These are phyloP conservation scores for Nyctibius grandis DNA, from an alignment of 2,797 vertebrate species.

Conservation along the genomic window DNA sequence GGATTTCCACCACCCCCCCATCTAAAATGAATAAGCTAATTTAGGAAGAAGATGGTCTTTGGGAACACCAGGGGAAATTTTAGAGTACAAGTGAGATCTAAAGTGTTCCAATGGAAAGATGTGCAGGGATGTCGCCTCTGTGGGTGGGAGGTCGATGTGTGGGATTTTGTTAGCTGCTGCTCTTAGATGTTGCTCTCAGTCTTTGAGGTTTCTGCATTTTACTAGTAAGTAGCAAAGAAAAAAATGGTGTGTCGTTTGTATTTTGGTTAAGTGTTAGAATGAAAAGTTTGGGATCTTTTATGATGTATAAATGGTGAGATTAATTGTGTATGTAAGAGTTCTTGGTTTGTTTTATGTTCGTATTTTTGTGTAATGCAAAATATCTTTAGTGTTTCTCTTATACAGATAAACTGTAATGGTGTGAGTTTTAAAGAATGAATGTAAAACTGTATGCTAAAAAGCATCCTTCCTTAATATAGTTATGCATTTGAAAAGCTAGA, in stretches of 20 bases:
- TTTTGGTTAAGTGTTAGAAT: neutral
- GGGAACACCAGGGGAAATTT: neutral
- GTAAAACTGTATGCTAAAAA: neutral
- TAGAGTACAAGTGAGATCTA: neutral
- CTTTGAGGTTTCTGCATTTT: neutral
- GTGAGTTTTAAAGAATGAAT: neutral
- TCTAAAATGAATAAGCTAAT: neutral
- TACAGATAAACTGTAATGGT: neutral
- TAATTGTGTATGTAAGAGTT: neutral
- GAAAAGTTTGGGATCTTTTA: neutral
- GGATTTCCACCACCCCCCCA: fast-evolving
- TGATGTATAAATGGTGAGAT: neutral
- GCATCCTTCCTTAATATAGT: neutral
- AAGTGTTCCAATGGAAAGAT: fast-evolving
- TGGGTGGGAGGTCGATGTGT: neutral
- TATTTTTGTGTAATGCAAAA: neutral
- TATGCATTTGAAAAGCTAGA: neutral
- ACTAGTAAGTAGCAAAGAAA: neutral
- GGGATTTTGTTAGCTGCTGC: neutral
- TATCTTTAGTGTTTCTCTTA: neutral
- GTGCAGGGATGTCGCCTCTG: neutral
- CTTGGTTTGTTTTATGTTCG: neutral
- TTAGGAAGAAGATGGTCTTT: neutral
- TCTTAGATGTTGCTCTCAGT: neutral
- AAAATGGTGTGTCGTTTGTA: fast-evolving